These are phyloP conservation scores for Chloroclysta siterata DNA, from an alignment of 2,888 invertebrate species.

Conservation along the genomic window DNA sequence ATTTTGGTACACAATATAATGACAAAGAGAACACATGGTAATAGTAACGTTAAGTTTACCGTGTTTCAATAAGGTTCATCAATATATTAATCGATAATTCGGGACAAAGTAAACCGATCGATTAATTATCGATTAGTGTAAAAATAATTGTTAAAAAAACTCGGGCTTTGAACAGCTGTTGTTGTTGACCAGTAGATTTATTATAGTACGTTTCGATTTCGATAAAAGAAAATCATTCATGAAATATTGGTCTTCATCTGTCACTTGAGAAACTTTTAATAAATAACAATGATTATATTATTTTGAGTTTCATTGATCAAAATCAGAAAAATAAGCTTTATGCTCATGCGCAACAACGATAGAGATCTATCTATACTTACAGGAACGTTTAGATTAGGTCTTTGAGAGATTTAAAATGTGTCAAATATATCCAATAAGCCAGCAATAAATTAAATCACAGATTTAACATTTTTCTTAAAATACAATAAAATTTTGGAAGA, in stretches of 20 bases:
- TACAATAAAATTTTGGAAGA: constrained; percentile 48
- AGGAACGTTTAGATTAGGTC: constrained; percentile 81
- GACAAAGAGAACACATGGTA: constrained; percentile 1
- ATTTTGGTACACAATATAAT: constrained; percentile 64
- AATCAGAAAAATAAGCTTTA: constrained; percentile 45
- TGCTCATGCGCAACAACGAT: constrained; percentile 69
- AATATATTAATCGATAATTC: neutral
- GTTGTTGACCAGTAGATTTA: neutral
- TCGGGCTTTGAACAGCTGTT: neutral
- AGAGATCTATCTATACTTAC: constrained; percentile 83
- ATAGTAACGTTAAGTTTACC: neutral
- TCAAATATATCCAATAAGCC: constrained; percentile 52
- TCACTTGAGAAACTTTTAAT: no score
- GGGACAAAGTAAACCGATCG: neutral
- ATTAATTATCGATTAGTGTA: neutral
- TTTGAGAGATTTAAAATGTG: constrained; percentile 61
- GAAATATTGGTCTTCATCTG: no score
- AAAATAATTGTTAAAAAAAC: neutral
- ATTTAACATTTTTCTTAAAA: constrained; percentile 74
- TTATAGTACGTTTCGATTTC: no score
- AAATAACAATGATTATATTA: no score
- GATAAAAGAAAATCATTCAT: no score
- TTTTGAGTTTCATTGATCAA: neutral
- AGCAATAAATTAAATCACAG: constrained; percentile 84
- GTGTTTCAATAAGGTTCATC: neutral